Base-by-base conservation (phyloP, 1,140 invertebrate genomes). In the Solen grandis region DNA sequence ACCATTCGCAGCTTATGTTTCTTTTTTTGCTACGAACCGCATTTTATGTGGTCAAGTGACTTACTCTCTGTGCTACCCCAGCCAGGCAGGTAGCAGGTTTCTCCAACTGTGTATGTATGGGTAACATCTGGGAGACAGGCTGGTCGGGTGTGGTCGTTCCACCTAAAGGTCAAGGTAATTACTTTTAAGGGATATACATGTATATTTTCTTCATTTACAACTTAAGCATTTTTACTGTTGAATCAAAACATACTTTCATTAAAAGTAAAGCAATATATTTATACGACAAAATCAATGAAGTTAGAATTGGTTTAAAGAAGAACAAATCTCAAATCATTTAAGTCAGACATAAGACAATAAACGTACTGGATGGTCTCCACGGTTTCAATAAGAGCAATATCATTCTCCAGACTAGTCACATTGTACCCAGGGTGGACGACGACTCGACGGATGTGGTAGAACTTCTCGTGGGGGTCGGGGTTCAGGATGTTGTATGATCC, bases 401-500 rank as follows among this genome's bases (percentile, higher is more conserved):
- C 75, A 25, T 78, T 78, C 35, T 68, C 63, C 3, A 78, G 75
- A 54, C 63, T 78, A 3, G 75, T 59, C 5, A 41, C 50, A 38
- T 78, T 78, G 25, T 68, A 78, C 16, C 75, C 75, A 3, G 75
- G 75, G 36, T 78, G 75, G 22, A 68, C 13, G 4, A 41, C 35
- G 3, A 78, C 75, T 59, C 55, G 29, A 19, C 54, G 46, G 25
- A 78, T 68, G 65, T 78, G 50, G 35, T 78, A 78, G n/a, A 36
- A 38, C n/a, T 69, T 78, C 75, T 78, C 50, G 27, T 78, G 46
- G 1, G 75, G 62, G 38, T 78, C 65, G 0, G 14, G 50, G 1
- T 38, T 57, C 29, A n/a, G 55, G 1, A 78, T 69, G 33, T 78
- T 68, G 54, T 78, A 59, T 31, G 63, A 38, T 16, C 75, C 63